Evolutionary conservation across 2,797 vertebrate species (phyloP).

Genomic region (Sebastiscus tertius): DNA sequence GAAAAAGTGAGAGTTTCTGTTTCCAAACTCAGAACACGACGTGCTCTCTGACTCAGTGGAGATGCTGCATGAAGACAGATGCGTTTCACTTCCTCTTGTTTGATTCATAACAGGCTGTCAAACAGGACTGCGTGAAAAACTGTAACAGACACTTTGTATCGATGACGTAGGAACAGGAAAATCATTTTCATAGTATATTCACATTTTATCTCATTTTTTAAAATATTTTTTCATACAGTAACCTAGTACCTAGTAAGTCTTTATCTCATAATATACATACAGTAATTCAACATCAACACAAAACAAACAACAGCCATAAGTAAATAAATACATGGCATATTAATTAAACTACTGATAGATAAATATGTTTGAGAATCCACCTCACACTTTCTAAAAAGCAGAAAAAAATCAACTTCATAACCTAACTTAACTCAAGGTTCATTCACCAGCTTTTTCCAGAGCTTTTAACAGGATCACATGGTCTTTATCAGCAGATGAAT

Average conservation of each 20-base stretch:
- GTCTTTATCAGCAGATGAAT: neutral
- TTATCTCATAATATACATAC: neutral
- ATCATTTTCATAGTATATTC: neutral
- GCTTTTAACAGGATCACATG: neutral
- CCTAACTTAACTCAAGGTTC: neutral
- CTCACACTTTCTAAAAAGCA: neutral
- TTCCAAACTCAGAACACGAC: neutral
- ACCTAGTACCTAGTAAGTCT: too few relatives aligned
- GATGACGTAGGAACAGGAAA: neutral
- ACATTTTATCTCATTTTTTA: too few relatives aligned
- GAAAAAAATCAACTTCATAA: neutral
- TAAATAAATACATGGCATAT: neutral
- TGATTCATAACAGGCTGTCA: neutral
- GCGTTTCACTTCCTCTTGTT: slow-evolving; percentile 15
- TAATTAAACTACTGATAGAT: neutral
- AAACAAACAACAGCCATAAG: neutral
- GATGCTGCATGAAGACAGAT: neutral
- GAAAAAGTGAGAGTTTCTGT: slow-evolving; percentile 9
- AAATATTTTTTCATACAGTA: too few relatives aligned
- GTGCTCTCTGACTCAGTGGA: neutral
- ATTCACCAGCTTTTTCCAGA: neutral
- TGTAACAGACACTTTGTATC: neutral
- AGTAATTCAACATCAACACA: neutral
- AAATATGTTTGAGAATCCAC: neutral
- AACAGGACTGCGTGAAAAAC: neutral